These are phyloP conservation scores for Philypnodon macrostomus DNA, from an alignment of 2,797 vertebrate genomes.

Conservation along the genomic window DNA sequence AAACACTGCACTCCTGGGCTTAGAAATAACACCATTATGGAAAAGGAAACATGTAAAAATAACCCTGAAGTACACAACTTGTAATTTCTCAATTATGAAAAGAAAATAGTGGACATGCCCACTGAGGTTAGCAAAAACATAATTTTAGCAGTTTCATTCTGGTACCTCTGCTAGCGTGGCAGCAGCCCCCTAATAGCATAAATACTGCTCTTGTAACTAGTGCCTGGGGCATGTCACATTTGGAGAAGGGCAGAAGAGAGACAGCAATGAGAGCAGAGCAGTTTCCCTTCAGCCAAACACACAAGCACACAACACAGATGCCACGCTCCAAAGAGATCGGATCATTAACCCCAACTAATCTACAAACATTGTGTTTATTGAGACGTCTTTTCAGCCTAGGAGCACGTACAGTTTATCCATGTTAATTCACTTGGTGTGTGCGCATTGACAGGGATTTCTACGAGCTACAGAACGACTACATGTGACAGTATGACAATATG, in stretches of 20 bases:
- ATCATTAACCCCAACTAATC: slow-evolving; percentile 72
- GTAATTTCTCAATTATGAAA: slow-evolving; percentile 61
- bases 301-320: slow-evolving; percentile 20
- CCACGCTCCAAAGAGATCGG: slow-evolving; percentile 39
- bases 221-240: slow-evolving; percentile 59
- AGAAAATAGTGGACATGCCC: slow-evolving; percentile 54
- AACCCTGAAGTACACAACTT: slow-evolving; percentile 51
- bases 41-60: slow-evolving; percentile 41
- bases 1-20: slow-evolving; percentile 21
- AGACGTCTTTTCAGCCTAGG: slow-evolving; percentile 49
- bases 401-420: slow-evolving; percentile 21
- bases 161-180: slow-evolving; percentile 29
- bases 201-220: slow-evolving; percentile 57
- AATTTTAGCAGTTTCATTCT: slow-evolving; percentile 58
- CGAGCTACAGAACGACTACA: too few relatives aligned
- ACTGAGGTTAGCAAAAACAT: slow-evolving; percentile 53
- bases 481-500: too few relatives aligned
- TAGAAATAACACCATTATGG: too few relatives aligned
- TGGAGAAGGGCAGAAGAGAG: slow-evolving; percentile 1
- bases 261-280: slow-evolving; percentile 30
- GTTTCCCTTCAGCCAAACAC: slow-evolving; percentile 47
- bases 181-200: slow-evolving; percentile 58
- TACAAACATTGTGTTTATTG: slow-evolving; percentile 66
- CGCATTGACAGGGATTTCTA: slow-evolving; percentile 22
- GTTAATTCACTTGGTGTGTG: slow-evolving; percentile 42